Evolutionary conservation across 2,888 invertebrate species (phyloP), one percentile per base, ranked within the genome.

Genomic region (Emmelina monodactyla): DNA sequence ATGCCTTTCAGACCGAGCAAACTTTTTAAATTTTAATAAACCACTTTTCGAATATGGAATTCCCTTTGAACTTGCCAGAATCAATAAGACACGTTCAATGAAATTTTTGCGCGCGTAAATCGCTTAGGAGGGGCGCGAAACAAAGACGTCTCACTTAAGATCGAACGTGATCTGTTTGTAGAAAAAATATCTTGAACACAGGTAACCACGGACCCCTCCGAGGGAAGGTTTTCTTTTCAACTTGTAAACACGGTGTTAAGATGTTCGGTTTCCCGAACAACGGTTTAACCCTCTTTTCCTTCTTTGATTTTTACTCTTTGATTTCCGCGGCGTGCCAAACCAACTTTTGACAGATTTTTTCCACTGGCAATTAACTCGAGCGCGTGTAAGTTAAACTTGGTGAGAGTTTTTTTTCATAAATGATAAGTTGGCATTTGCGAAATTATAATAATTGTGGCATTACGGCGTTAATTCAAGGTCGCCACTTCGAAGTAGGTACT

Each of bases 161-260:
- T 62, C 60, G 70, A 61, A 79, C 79, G 79, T 79, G 79, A 79
- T 79, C 79, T 61, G 78, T 69, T 72, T 78, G 68, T 65, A 62
- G 11, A 32, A 32, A 32, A 32, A 32, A 47, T 50, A 44, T 43
- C 45, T 50, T 53, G 53, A 54, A 51, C 42, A 47, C 29, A 12
- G 12, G 29, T 29, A 14, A 13, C 25, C 11, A 37, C 51, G 50
- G 54, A 39, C 46, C 55, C 53, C 53, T 47, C 45, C 34, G 46
- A 49, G 5, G 32, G 37, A 47, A 53, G 51, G n/a, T 55, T 61
- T 60, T 61, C 57, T 57, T 59, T 58, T 59, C 55, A 60, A 60
- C 63, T 70, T 73, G 75, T 72, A 68, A 76, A 72, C 76, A 72
- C 51, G 59, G 59, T 51, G 59, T 51, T 55, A 60, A 62, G 68